Conservation (phyloP, 2,888 invertebrate species). For the Campoplex nolae region DNA sequence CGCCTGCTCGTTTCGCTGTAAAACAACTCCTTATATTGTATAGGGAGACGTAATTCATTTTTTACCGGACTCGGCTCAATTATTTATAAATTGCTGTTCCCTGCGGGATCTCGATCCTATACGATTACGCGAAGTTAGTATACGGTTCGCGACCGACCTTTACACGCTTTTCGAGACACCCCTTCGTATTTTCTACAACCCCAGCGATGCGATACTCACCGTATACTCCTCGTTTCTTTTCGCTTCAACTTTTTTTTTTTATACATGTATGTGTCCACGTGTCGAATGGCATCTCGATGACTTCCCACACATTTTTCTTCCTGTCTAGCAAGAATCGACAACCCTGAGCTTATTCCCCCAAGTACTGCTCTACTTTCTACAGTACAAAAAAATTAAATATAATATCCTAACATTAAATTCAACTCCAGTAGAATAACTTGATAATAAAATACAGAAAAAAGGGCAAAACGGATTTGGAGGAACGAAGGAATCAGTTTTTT, state of each 20-base stretch:
- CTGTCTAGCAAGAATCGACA: conserved; percentile 25
- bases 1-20: conserved; percentile 83
- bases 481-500: not conserved
- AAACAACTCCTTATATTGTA: conserved; percentile 84
- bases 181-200: conserved; percentile 7
- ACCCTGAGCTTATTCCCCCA: not conserved
- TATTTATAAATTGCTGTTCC: conserved; percentile 85
- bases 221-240: conserved; percentile 43
- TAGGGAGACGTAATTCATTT: conserved; percentile 84
- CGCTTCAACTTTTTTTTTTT: conserved; percentile 32
- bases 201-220: conserved; percentile 20
- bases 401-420: not conserved
- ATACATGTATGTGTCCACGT: conserved; percentile 26
- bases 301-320: conserved; percentile 49
- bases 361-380: not conserved
- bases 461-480: not conserved
- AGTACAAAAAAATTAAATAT: not conserved
- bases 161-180: conserved; percentile 5
- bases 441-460: not conserved
- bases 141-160: conserved; percentile 14
- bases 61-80: conserved; percentile 85
- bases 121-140: conserved; percentile 32
- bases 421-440: not conserved
- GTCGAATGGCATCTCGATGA: conserved; percentile 63
- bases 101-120: conserved; percentile 72